Base-by-base conservation (phyloP, 2,888 invertebrate genomes). In the Eupithecia subumbrata region DNA sequence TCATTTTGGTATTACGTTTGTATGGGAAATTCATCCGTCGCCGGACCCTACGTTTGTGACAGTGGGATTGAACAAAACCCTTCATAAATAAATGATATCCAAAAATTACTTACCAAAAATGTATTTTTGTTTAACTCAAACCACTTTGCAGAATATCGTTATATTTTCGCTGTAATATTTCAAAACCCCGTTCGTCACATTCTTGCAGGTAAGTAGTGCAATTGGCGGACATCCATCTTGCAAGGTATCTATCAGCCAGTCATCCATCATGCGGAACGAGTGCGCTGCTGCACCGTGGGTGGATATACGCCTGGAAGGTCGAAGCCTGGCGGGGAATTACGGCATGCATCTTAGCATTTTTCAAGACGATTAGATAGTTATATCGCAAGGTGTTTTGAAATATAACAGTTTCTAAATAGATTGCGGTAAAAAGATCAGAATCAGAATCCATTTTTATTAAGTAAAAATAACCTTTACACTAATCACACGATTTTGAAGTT, bases 141-240 rank as follows among this genome's bases (percentile, higher is more conserved):
- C n/a, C 12, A 60, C 25, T 22, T 60, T 60, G 60, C 5, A 60
- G 60, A 12, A 64, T 64, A 64, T 34, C 16, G 64, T 34, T 18
- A 18, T 30, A 64, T 64, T 34, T 64, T 34, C 34, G 9, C 8
- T 34, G 18, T 34, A 16, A 8, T 34, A 64, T 64, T 64, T 64
- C 34, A 34, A 34, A 52, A 34, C 16, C 18, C 34, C 64, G n/a
- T 34, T 34, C 64, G 8, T 64, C 64, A 30, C 63, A 30, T 64
- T 18, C 14, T 9, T 34, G n/a, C 86, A 88, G 85, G 85, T 87
- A 86, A 88, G 88, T 84, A 81, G 78, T 84, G 86, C 87, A 85
- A 86, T 88, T 86, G 78, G 80, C 78, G 79, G 78, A 73, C 79
- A 83, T 84, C 79, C 84, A 82, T 84, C 84, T 83, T 82, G 79